A percentile compares a stretch with the other conserved stretches of the same genome.
These are phyloP conservation scores for Parnassius smintheus DNA, from an alignment of 2,888 invertebrate genomes.

Conservation along the genomic window DNA sequence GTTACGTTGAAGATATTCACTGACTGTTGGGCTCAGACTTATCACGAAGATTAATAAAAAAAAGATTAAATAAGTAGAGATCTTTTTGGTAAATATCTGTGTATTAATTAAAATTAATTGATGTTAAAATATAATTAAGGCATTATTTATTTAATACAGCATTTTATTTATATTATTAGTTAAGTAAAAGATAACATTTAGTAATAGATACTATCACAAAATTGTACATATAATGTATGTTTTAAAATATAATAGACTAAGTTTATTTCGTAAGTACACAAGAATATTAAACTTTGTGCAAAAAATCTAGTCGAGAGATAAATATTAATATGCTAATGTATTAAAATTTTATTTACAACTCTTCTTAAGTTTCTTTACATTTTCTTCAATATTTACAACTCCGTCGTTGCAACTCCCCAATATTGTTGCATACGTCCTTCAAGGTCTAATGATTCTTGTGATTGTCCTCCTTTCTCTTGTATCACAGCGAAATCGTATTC, in stretches of 20 bases:
- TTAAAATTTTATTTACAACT: slow-evolving; percentile 71
- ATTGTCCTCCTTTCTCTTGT: slow-evolving; percentile 85
- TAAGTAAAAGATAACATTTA: slow-evolving; percentile 36
- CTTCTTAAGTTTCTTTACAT: slow-evolving; percentile 27
- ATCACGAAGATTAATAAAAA: slow-evolving; percentile 6
- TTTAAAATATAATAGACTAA: slow-evolving; percentile 31
- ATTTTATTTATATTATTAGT: slow-evolving; percentile 36
- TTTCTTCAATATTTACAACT: slow-evolving; percentile 77
- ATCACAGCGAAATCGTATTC: slow-evolving; percentile 92
- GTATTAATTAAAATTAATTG: slow-evolving; percentile 21
- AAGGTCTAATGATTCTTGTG: slow-evolving; percentile 88
- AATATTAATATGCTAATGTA: slow-evolving; percentile 61
- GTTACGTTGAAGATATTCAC: slow-evolving; percentile 18
- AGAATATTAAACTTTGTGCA: slow-evolving; percentile 74
- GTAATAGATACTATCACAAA: slow-evolving; percentile 56
- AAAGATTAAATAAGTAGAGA: neutral
- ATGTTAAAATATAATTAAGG: slow-evolving; percentile 31
- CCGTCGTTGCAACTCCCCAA: slow-evolving; percentile 95
- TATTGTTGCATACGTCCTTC: slow-evolving; percentile 93
- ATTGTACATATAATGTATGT: slow-evolving; percentile 55
- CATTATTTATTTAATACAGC: slow-evolving; percentile 33
- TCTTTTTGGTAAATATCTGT: slow-evolving; percentile 16
- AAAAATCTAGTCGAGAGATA: slow-evolving; percentile 78
- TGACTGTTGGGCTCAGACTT: slow-evolving; percentile 12
- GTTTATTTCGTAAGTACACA: slow-evolving; percentile 62